Evolutionary conservation across 2,888 invertebrate genomes (phyloP).

Genomic region (Priocnemis perturbator): DNA sequence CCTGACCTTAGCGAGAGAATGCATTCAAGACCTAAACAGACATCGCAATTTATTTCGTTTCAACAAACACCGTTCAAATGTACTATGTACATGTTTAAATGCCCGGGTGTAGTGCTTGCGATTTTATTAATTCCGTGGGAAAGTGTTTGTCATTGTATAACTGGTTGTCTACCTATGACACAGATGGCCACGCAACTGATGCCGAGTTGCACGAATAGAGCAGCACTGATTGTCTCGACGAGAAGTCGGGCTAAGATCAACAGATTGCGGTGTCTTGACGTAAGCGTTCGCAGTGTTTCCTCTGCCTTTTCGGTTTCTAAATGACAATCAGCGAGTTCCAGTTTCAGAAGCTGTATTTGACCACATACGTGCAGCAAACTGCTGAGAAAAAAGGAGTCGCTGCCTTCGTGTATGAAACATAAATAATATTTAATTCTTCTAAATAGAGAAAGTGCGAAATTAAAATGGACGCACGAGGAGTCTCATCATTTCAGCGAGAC

Average conservation of each 20-base stretch:
- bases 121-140: no score
- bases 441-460: no score
- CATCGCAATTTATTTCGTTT: no score
- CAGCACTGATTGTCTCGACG: conserved; percentile 12
- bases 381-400: conserved; percentile 24
- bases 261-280: conserved; percentile 12
- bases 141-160: not conserved
- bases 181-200: conserved; percentile 16
- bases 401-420: conserved; percentile 15
- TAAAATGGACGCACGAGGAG: no score
- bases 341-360: conserved; percentile 24
- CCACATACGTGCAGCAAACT: conserved; percentile 25
- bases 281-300: not conserved
- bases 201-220: conserved; percentile 13
- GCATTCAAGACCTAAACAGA: no score
- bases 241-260: not conserved
- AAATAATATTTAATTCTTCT: no score
- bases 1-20: no score
- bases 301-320: not conserved
- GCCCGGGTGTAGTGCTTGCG: no score
- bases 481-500: no score
- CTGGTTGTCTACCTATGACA: conserved; percentile 14
- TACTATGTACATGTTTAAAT: no score
- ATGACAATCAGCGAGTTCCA: conserved; percentile 2
- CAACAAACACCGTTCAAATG: no score